Evolutionary conservation across 2,797 vertebrate genomes (phyloP).

Genomic region (Meda fulgida): DNA sequence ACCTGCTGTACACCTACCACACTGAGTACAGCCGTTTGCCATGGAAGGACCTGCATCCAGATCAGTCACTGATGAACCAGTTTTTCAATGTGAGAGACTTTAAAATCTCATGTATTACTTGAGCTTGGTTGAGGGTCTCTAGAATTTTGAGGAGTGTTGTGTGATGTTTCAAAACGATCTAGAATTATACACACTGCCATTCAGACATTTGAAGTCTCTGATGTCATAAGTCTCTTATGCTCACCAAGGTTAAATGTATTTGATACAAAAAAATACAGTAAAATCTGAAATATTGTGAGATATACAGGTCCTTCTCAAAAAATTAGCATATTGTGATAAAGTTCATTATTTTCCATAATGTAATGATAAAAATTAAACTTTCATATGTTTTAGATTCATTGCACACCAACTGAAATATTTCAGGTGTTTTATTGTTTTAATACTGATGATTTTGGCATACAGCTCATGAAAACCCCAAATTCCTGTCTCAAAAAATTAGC

Average conservation of each 20-base stretch:
- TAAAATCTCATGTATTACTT: slow-evolving; percentile 25
- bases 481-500: too few species aligned
- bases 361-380: too few species aligned
- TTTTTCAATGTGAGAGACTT: slow-evolving; percentile 88
- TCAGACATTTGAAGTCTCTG: not conserved
- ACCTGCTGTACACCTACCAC: slow-evolving; percentile 91
- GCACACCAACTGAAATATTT: too few species aligned
- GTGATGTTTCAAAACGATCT: not conserved
- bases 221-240: not conserved
- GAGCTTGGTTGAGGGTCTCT: not conserved
- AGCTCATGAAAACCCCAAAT: too few species aligned
- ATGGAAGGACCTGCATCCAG: slow-evolving; percentile 91
- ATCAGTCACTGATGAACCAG: slow-evolving; percentile 92
- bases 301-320: too few species aligned
- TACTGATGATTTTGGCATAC: too few species aligned
- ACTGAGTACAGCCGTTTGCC: slow-evolving; percentile 83
- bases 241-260: not conserved
- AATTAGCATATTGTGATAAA: too few species aligned
- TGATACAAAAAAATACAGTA: not conserved
- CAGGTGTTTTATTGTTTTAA: too few species aligned
- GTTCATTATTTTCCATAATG: too few species aligned
- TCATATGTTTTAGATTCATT: too few species aligned
- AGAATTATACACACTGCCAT: too few species aligned
- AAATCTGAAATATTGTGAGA: too few species aligned
- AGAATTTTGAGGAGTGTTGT: not conserved